Percentiles rank a stretch among this genome's conserved stretches.
Evolutionary conservation across 2,797 vertebrate genomes (phyloP).

Genomic region (Gymnodraco acuticeps): DNA sequence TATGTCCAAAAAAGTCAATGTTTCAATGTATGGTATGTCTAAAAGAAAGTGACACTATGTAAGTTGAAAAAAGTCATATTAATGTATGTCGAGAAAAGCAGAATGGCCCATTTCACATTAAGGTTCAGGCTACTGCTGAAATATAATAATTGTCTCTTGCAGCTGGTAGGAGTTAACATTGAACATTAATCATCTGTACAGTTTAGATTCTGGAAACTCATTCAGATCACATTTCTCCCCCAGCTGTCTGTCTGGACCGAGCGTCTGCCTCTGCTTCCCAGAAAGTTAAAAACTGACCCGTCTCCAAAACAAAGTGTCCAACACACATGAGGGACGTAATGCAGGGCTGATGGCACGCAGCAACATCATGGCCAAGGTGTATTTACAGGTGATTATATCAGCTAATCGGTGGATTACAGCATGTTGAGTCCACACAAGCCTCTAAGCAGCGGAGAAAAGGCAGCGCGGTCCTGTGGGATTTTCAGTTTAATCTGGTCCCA

Average conservation of each 20-base stretch:
- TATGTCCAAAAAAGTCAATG: neutral
- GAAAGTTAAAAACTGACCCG: conserved; percentile 26
- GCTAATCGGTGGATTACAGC: conserved; percentile 90
- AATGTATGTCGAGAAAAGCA: neutral
- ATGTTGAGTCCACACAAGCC: conserved; percentile 84
- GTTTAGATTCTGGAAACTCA: conserved; percentile 51
- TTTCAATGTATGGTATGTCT: neutral
- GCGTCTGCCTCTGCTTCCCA: conserved; percentile 44
- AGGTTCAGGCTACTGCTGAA: no score
- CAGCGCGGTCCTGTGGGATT: conserved; percentile 76
- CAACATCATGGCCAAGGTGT: conserved; percentile 76
- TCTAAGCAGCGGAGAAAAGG: conserved; percentile 77
- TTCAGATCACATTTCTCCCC: conserved; percentile 42
- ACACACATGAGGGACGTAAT: conserved; percentile 8
- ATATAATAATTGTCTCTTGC: no score
- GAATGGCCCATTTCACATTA: no score
- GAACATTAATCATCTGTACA: conserved; percentile 19
- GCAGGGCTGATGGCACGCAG: conserved; percentile 31
- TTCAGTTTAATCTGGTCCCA: conserved; percentile 81
- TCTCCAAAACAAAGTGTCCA: conserved; percentile 10
- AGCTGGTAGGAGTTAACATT: no score
- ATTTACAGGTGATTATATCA: conserved; percentile 89
- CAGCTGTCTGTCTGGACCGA: conserved; percentile 51
- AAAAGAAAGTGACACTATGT: no score
- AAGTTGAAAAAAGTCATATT: neutral